Evolutionary conservation across 2,797 vertebrate genomes (phyloP), one percentile per base, ranked within the genome.

Genomic region (Anomalospiza imberbis): DNA sequence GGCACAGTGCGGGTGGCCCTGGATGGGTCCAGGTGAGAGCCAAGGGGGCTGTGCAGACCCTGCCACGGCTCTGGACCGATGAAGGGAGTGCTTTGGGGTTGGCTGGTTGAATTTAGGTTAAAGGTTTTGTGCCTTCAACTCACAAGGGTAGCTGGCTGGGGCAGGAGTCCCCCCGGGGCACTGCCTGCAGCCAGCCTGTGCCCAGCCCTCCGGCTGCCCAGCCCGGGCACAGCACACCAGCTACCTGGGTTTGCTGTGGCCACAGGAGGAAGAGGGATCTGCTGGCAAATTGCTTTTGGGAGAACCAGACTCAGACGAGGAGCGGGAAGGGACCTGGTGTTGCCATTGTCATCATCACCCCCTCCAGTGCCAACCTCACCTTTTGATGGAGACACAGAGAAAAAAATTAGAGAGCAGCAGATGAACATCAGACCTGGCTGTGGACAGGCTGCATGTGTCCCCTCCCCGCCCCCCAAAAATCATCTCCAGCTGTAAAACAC

Each of bases 401-500:
- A 88, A 89, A 95, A 90, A 51, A 85, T 72, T 31, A 63, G 53
- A 77, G 74, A 86, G 86, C 91, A 55, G 85, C 70, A 96, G 82
- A 85, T 72, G 50, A 78, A 85, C 62, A 55, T 94, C 90, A 91
- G 88, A 71, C 83, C 89, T 76, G 90, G 58, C 91, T 93, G 89
- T 25, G 72, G 78, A 77, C 67, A 81, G 89, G 88, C 90, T 79
- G 19, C 76, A 62, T 87, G 47, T 60, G 63, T 62, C 57, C 85
- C 79, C 81, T 81, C 54, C 71, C 40, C 54, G 47, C 89, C 12
- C 31, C 42, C 63, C 91, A 89, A 74, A 84, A 91, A 88, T 91
- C 84, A 80, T 83, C 90, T 91, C 86, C 92, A 76, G 75, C 91
- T 86, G 88, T 92, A 95, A 95, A 95, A 92, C 89, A 85, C 94